Conservation (phyloP, 2,888 invertebrate species). For the Sepioteuthis lessoniana region DNA sequence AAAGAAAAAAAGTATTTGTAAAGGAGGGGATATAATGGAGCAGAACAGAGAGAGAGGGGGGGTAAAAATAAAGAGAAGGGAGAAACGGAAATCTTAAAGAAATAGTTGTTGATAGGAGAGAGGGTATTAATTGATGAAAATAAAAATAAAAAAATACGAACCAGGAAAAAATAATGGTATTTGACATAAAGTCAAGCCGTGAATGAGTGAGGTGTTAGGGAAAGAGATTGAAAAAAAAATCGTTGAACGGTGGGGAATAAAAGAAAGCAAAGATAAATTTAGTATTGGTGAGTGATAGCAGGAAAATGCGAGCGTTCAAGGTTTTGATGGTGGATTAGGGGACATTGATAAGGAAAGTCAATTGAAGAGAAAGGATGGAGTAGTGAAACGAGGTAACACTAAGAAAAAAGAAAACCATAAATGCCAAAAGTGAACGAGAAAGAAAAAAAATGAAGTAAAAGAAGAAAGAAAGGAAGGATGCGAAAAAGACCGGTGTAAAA, state of each 20-base stretch:
- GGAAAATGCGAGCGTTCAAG: not conserved
- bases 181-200: not conserved
- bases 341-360: not conserved
- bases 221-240: not conserved
- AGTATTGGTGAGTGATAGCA: not conserved
- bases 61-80: not conserved
- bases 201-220: not conserved
- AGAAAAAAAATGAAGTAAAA: too few species aligned
- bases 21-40: too few species aligned
- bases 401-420: too few species aligned
- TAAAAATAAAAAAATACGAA: not conserved
- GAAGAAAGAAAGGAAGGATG: not conserved
- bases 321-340: not conserved
- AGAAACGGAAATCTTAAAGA: not conserved
- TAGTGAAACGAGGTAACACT: not conserved
- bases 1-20: not conserved
- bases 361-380: not conserved
- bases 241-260: not conserved
- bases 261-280: not conserved
- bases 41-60: too few species aligned
- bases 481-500: not conserved
- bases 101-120: not conserved
- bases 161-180: not conserved
- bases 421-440: too few species aligned
- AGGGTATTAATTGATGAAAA: not conserved